Conservation (phyloP, 2,888 invertebrate species). For the Theodoxus fluviatilis region DNA sequence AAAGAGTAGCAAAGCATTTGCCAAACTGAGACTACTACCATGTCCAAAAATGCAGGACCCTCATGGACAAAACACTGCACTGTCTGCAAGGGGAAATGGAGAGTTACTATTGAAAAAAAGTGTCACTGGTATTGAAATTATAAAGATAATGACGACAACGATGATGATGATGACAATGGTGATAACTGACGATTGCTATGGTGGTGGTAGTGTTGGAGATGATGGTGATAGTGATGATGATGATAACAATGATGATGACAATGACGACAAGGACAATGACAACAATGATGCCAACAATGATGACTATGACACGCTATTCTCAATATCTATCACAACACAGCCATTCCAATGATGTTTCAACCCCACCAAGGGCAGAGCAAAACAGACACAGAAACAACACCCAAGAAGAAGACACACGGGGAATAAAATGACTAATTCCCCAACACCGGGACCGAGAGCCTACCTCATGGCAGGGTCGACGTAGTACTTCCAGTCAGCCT, state of each 20-base stretch:
- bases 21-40: no score
- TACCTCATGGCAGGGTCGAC: slow-evolving; percentile 87
- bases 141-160: neutral
- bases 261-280: slow-evolving; percentile 69
- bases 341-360: no score
- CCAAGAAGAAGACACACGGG: neutral
- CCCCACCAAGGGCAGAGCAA: neutral
- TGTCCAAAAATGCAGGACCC: no score
- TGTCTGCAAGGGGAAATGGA: no score
- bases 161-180: neutral
- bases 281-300: no score
- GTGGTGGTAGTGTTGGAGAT: neutral
- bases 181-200: neutral
- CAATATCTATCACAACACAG: no score
- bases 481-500: slow-evolving; percentile 77
- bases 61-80: no score
- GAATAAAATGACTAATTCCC: neutral
- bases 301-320: no score
- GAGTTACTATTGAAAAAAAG: no score
- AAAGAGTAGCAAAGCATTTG: no score
- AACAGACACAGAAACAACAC: neutral
- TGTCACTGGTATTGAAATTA: no score
- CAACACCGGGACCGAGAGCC: neutral
- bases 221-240: slow-evolving; percentile 60
- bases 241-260: slow-evolving; percentile 74